Conservation (phyloP, 2,113 vertebrate species). For the Thalassoma bifasciatum region DNA sequence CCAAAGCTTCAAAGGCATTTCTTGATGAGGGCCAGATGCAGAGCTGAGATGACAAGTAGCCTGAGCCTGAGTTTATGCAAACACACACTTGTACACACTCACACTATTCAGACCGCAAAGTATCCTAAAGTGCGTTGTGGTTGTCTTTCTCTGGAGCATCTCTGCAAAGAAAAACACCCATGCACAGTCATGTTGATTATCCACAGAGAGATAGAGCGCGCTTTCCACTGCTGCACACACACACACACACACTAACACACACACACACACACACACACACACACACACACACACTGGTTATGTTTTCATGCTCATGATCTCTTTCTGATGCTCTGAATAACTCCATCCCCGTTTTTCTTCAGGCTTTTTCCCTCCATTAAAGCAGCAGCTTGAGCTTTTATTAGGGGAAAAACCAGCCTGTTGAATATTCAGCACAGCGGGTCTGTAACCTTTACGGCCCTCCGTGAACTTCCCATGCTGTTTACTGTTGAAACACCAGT, state of each 20-base stretch:
- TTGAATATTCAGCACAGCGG: constrained; percentile 66
- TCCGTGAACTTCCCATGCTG: background rate
- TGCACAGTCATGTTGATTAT: background rate
- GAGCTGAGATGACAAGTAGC: constrained; percentile 45
- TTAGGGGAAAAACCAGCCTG: constrained; percentile 54
- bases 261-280: too few relatives aligned
- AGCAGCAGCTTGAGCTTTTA: constrained; percentile 53
- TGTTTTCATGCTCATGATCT: background rate
- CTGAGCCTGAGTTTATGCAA: constrained; percentile 7
- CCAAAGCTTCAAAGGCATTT: constrained; percentile 56
- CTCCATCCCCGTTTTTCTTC: constrained; percentile 16
- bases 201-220: background rate
- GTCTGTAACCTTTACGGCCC: constrained; percentile 30
- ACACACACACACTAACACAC: background rate
- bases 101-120: background rate
- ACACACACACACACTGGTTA: too few relatives aligned
- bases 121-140: background rate
- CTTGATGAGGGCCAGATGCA: constrained; percentile 65
- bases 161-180: background rate
- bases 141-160: background rate
- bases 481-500: constrained; percentile 39
- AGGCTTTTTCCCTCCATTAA: constrained; percentile 63
- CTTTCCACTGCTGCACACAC: background rate
- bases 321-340: constrained; percentile 6
- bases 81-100: background rate